Base-by-base conservation (phyloP, 1,140 invertebrate genomes). In the Paralvinella palmiformis region DNA sequence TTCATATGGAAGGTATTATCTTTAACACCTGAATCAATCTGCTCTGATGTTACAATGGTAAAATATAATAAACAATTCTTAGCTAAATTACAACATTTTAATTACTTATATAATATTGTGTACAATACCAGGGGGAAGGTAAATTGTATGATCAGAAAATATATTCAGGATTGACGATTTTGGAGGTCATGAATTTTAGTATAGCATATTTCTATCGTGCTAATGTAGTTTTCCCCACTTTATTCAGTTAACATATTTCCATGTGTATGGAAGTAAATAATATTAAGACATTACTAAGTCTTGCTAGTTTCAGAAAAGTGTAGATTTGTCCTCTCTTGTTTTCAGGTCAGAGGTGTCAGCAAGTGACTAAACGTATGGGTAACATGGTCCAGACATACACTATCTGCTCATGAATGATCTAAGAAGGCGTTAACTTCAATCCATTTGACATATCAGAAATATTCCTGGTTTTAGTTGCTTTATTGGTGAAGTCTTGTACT, bases 361-460 rank as follows among this genome's bases (percentile, higher is more conserved):
- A 37, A 6, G 56, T 56, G 27, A 67, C 65, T 7, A 59, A 57
- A 15, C 48, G 62, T 7, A 24, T 24, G 53, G 65, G 62, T 17
- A 64, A 64, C 37, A 65, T 50, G 13, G 55, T 67, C 17, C 32
- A 52, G 6, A 65, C 62, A 22, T 52, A 67, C 17, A 67, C 62
- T 0, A 45, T 62, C 44, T 62, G 59, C 41, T 59, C 58, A 20
- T 50, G 48, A 50, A n/a, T n/a, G n/a, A n/a, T n/a, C n/a, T n/a
- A n/a, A n/a, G n/a, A n/a, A n/a, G n/a, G n/a, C n/a, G n/a, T n/a
- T n/a, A n/a, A n/a, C n/a, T n/a, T n/a, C n/a, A n/a, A n/a, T n/a
- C n/a, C n/a, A n/a, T n/a, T n/a, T n/a, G n/a, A n/a, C n/a, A n/a
- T n/a, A n/a, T n/a, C n/a, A n/a, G n/a, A n/a, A n/a, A n/a, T n/a